Percentiles rank a stretch among this genome's conserved stretches.
Evolutionary conservation across 2,888 invertebrate genomes (phyloP).

Genomic region (Mantis religiosa): DNA sequence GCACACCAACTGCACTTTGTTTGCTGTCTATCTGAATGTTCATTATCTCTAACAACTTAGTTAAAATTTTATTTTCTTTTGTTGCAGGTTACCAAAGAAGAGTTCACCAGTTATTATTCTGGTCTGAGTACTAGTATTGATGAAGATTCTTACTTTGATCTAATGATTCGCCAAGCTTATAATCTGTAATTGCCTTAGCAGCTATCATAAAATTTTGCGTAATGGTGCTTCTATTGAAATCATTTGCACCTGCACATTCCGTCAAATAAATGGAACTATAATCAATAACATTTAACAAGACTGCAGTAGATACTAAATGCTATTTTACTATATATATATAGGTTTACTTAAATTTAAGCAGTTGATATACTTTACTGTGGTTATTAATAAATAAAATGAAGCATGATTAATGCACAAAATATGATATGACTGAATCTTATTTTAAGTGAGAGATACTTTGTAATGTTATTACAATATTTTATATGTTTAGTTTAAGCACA

Average conservation of each 20-base stretch:
- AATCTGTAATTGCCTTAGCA: slow-evolving; percentile 60
- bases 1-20: too few relatives aligned
- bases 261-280: not conserved
- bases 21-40: too few relatives aligned
- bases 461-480: too few relatives aligned
- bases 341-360: not conserved
- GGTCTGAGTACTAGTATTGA: slow-evolving; percentile 94
- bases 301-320: too few relatives aligned
- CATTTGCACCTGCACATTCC: not conserved
- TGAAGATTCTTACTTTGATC: slow-evolving; percentile 88
- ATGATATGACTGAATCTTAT: too few relatives aligned
- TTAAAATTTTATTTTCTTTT: slow-evolving; percentile 20
- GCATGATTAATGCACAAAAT: too few relatives aligned
- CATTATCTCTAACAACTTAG: too few relatives aligned
- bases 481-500: not conserved
- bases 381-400: not conserved
- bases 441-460: too few relatives aligned
- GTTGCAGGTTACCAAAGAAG: slow-evolving; percentile 83
- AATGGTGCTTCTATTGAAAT: not conserved
- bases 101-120: slow-evolving; percentile 90
- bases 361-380: not conserved
- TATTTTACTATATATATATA: too few relatives aligned
- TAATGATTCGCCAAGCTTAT: slow-evolving; percentile 91
- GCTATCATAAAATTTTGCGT: not conserved
- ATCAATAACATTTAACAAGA: too few relatives aligned